Evolutionary conservation across 1,140 invertebrate species (phyloP), one percentile per base, ranked within the genome.

Genomic region (Lasaia peninsularis): DNA sequence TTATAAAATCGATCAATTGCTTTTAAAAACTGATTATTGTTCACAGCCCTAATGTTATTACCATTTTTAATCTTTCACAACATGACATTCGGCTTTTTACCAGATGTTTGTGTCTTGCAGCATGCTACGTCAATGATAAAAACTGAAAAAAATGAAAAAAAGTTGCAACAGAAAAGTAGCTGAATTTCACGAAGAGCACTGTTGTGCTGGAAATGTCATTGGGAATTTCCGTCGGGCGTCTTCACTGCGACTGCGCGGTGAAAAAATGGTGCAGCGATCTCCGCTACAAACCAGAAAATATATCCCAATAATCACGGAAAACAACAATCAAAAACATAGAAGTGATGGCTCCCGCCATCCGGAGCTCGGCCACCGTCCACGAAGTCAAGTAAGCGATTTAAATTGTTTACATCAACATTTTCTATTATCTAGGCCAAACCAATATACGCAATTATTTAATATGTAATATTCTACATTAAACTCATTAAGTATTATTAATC

Each of bases 181-280:
- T 40, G 85, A 88, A 56, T 84, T 76, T 63, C 80, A 86, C 71
- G 85, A 86, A 73, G 85, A 88, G 52, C 74, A 80, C 56, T 88
- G 76, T 71, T 85, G 83, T 83, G 79, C 81, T 70, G 81, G 77
- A 73, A 88, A 78, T 78, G 75, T 78, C 75, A 78, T 71, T 62
- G 73, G 79, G 49, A 86, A 86, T 75, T 88, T 89, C 67, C 83
- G 82, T 56, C 87, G 88, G 67, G 76, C 84, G 52, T 84, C 77
- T 34, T 89, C 88, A 78, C 77, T 89, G 85, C 86, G 88, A 52
- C 78, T 90, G 86, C 88, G 89, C 81, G 89, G 89, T 69, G 86
- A 89, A 68, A 88, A 88, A 79, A 88, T 88, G 85, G 85, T 88
- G 80, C 85, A 88, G 69, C 85, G 85, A 31, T 86, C 85, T 58